Percentiles rank a stretch among this genome's conserved stretches.
Evolutionary conservation across 2,797 vertebrate genomes (phyloP).

Genomic region (Ammospiza maritima): DNA sequence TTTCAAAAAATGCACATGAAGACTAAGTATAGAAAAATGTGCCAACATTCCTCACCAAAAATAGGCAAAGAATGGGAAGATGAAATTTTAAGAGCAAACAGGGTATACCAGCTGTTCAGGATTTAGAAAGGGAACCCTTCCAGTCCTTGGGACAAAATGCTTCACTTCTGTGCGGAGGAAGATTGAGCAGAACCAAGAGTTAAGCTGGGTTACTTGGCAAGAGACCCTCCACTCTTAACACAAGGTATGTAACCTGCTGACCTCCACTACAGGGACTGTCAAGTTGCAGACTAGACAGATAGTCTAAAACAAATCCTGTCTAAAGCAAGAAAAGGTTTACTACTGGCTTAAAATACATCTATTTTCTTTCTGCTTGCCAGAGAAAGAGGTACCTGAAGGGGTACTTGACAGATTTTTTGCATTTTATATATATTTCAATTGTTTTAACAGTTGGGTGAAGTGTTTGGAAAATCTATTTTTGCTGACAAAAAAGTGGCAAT

Average conservation of each 20-base stretch:
- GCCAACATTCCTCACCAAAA: slow-evolving; percentile 66
- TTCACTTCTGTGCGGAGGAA: neutral
- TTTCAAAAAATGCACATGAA: slow-evolving; percentile 60
- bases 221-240: neutral
- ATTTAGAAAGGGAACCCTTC: slow-evolving; percentile 48
- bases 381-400: neutral
- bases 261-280: slow-evolving; percentile 34
- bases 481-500: slow-evolving; percentile 4
- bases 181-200: slow-evolving; percentile 6
- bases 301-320: slow-evolving; percentile 9
- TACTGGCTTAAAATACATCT: neutral
- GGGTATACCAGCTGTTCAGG: slow-evolving; percentile 63
- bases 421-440: neutral
- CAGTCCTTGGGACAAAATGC: slow-evolving; percentile 34
- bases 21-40: slow-evolving; percentile 65
- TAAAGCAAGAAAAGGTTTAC: slow-evolving; percentile 19
- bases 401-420: neutral
- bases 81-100: slow-evolving; percentile 60
- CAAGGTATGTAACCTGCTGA: slow-evolving; percentile 61
- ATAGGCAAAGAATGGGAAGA: slow-evolving; percentile 72
- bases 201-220: slow-evolving; percentile 21
- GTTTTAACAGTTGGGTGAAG: neutral
- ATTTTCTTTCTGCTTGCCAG: slow-evolving; percentile 13
- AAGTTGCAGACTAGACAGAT: slow-evolving; percentile 8
- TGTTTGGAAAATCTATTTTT: slow-evolving; percentile 29